Evolutionary conservation across 2,797 vertebrate genomes (phyloP).

Genomic region (Parotocinclus haroldoi): DNA sequence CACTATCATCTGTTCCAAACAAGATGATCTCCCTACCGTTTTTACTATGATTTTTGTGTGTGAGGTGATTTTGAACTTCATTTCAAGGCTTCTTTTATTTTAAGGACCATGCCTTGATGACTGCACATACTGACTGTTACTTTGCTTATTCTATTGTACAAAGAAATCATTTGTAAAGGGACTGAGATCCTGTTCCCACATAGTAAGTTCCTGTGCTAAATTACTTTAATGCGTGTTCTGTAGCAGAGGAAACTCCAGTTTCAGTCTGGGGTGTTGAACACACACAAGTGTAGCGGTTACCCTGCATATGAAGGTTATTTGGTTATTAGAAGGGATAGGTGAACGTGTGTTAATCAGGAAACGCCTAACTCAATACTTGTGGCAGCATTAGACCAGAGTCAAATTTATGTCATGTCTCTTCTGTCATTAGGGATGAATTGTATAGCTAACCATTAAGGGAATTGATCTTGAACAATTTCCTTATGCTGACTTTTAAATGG

Average conservation of each 20-base stretch:
- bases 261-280: too few relatives aligned
- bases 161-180: neutral
- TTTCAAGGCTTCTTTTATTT: conserved; percentile 13
- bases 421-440: conserved; percentile 8
- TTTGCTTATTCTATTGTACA: conserved; percentile 6
- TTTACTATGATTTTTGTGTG: conserved; percentile 15
- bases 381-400: neutral
- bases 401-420: neutral
- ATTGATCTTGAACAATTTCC: neutral
- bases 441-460: conserved; percentile 30
- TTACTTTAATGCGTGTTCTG: conserved; percentile 10
- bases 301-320: neutral
- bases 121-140: conserved; percentile 25
- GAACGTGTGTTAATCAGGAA: neutral
- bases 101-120: neutral
- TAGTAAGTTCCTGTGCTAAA: neutral
- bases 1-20: neutral
- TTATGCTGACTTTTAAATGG: conserved; percentile 11
- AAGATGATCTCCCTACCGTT: neutral
- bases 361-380: neutral
- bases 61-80: neutral
- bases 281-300: neutral
- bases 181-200: conserved; percentile 6
- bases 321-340: neutral
- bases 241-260: neutral